Percentiles rank a stretch among this genome's conserved stretches.
Conservation (phyloP, 2,113 vertebrate genomes). For the Nannobrachium achirus region DNA sequence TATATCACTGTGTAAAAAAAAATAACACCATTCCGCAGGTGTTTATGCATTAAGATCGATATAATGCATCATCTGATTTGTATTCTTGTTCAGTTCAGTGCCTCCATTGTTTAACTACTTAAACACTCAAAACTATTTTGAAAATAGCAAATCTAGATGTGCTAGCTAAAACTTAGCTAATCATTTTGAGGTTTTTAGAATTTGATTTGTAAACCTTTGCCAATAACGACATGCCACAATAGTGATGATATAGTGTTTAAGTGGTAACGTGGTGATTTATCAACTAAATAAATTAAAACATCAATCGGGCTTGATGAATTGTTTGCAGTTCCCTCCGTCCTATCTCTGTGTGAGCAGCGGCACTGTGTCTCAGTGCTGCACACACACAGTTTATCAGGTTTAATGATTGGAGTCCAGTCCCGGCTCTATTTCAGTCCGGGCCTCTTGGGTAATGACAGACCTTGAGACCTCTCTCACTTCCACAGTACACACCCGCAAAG, state of each 20-base stretch:
- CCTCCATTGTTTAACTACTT: neutral
- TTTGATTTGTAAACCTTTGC: no score
- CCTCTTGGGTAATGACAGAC: conserved; percentile 55
- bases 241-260: no score
- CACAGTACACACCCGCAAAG: conserved; percentile 28
- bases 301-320: conserved; percentile 22
- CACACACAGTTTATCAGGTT: conserved; percentile 46
- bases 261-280: neutral
- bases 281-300: conserved; percentile 1
- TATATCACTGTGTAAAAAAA: neutral
- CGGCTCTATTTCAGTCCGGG: conserved; percentile 53
- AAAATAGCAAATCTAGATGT: no score
- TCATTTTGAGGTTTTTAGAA: no score
- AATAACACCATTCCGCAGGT: no score
- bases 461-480: conserved; percentile 51
- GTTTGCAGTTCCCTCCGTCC: conserved; percentile 20
- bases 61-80: neutral
- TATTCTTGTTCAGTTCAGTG: neutral
- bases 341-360: conserved; percentile 16
- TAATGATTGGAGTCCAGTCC: conserved; percentile 46
- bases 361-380: neutral
- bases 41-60: neutral
- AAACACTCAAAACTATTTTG: no score
- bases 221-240: no score
- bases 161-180: no score